Evolutionary conservation across 2,113 vertebrate species (phyloP).

Genomic region (Eleginops maclovinus): DNA sequence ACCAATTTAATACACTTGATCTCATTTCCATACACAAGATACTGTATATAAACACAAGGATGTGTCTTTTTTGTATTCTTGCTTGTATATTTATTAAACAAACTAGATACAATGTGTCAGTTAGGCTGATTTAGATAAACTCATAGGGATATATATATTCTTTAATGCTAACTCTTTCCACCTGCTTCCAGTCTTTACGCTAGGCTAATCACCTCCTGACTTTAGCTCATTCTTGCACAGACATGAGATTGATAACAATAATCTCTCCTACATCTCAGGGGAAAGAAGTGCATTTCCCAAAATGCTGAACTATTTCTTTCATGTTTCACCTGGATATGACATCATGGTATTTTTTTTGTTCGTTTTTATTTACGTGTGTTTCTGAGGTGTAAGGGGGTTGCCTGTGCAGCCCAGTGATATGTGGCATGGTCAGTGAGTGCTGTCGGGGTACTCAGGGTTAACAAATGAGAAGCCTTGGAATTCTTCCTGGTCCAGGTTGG

Average conservation of each 20-base stretch:
- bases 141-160: too few species aligned
- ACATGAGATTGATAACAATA: neutral
- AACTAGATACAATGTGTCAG: too few species aligned
- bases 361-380: neutral
- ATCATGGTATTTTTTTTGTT: conserved; percentile 24
- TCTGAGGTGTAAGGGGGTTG: conserved; percentile 27
- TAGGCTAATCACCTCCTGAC: neutral
- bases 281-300: conserved; percentile 12
- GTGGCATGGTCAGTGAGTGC: conserved; percentile 72
- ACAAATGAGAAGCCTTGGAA: conserved; percentile 99
- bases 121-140: too few species aligned
- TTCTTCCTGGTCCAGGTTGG: conserved; percentile 99
- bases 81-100: too few species aligned
- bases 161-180: neutral
- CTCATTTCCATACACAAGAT: neutral
- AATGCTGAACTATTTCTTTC: conserved; percentile 30
- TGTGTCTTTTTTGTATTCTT: too few species aligned
- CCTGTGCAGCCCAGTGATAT: conserved; percentile 61
- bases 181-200: neutral
- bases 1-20: neutral
- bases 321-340: conserved; percentile 46
- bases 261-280: neutral
- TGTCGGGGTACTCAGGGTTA: conserved; percentile 89
- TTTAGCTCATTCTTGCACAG: neutral
- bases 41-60: too few species aligned